phyloP scores from a whole-genome alignment of 2,888 invertebrate species.

The Apodemia zela region DNA sequence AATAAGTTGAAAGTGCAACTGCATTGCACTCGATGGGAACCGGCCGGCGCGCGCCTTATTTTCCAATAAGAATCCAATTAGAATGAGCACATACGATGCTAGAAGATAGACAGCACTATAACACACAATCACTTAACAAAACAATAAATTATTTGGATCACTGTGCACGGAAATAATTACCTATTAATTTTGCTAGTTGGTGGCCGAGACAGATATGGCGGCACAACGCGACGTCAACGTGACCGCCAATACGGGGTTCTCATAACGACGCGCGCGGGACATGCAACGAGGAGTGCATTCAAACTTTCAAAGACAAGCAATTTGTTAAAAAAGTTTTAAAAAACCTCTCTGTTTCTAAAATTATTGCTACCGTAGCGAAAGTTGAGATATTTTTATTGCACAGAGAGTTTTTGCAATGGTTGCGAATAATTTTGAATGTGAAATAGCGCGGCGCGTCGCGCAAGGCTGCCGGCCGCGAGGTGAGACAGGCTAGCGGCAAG shows the following conservation, averaged over 20 bases:
- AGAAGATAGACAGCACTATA: constrained; percentile 58
- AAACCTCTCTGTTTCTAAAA: constrained; percentile 64
- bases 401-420: constrained; percentile 79
- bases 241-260: constrained; percentile 87
- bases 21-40: constrained; percentile 80
- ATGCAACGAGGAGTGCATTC: constrained; percentile 83
- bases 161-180: constrained; percentile 79
- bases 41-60: constrained; percentile 76
- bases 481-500: constrained; percentile 80
- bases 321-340: constrained; percentile 55
- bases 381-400: constrained; percentile 72
- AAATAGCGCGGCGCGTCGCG: constrained; percentile 81
- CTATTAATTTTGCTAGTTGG: constrained; percentile 82
- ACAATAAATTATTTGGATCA: constrained; percentile 54
- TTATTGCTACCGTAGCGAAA: constrained; percentile 64
- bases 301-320: constrained; percentile 73
- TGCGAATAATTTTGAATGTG: constrained; percentile 80
- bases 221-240: constrained; percentile 85
- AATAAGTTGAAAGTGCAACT: constrained; percentile 81
- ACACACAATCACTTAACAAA: constrained; percentile 62
- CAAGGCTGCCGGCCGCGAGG: constrained; percentile 81
- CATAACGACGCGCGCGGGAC: constrained; percentile 88
- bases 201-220: constrained; percentile 85
- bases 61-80: constrained; percentile 74
- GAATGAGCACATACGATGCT: constrained; percentile 55